These are phyloP conservation scores for Solen grandis DNA, from an alignment of 1,140 invertebrate species.

Conservation along the genomic window DNA sequence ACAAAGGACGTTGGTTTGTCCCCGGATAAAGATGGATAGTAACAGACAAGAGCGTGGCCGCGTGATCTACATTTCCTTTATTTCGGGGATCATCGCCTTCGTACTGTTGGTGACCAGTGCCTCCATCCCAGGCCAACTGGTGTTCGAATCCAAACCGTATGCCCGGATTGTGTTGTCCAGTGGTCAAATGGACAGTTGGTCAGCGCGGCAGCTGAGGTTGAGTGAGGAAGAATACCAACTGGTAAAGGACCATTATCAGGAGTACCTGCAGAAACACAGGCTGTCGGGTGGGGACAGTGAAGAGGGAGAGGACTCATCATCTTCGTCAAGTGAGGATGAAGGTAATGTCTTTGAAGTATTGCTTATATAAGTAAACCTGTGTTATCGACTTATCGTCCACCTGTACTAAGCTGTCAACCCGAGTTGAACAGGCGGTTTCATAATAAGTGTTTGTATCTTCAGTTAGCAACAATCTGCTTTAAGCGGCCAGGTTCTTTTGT, in stretches of 20 bases:
- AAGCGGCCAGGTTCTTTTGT: no score
- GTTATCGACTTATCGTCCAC: no score
- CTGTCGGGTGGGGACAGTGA: neutral
- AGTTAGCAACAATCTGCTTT: no score
- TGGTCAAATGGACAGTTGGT: constrained; percentile 11
- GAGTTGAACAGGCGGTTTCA: no score
- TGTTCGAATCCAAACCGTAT: constrained; percentile 35
- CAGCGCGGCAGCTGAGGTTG: constrained; percentile 9
- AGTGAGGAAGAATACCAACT: neutral
- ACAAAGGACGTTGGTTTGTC: neutral
- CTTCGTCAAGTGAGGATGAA: neutral
- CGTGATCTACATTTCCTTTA: constrained; percentile 1
- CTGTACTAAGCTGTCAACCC: no score
- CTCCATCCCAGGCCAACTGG: constrained; percentile 6
- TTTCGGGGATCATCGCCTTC: neutral
- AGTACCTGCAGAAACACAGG: constrained; percentile 9
- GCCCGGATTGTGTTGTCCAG: constrained; percentile 18
- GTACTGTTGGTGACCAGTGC: neutral
- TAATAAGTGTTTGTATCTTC: no score
- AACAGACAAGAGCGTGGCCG: constrained; percentile 22
- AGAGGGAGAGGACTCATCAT: neutral
- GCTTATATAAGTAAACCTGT: no score
- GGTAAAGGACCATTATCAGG: constrained; percentile 6
- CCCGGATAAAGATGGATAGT: neutral
- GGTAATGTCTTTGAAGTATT: no score